Evolutionary conservation across 2,797 vertebrate species (phyloP).

Genomic region (Centropyge bicolor): DNA sequence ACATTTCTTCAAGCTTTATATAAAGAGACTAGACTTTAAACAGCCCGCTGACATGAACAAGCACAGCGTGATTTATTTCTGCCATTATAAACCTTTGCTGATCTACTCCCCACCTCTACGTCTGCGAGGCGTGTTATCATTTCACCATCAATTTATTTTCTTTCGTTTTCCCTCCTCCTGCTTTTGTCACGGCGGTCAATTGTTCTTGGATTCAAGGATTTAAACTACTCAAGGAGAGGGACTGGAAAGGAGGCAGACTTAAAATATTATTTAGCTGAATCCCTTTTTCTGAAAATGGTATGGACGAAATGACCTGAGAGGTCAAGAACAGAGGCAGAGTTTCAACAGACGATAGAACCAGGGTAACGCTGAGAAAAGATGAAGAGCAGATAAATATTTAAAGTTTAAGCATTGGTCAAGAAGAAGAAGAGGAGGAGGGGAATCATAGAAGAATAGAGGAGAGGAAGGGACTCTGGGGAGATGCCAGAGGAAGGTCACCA

Average conservation of each 20-base stretch:
- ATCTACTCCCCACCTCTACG: slow-evolving; percentile 60
- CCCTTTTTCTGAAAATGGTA: slow-evolving; percentile 24
- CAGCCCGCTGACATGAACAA: slow-evolving; percentile 73
- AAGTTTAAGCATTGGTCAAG: slow-evolving; percentile 1
- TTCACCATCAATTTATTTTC: slow-evolving; percentile 74
- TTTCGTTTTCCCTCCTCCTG: slow-evolving; percentile 60
- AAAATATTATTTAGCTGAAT: slow-evolving; percentile 62
- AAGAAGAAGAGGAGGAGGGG: neutral
- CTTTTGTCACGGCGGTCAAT: slow-evolving; percentile 69
- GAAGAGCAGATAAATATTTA: slow-evolving; percentile 18
- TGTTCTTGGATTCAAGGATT: slow-evolving; percentile 76
- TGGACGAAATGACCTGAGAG: slow-evolving; percentile 9
- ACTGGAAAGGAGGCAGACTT: slow-evolving; percentile 10
- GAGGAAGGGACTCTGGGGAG: slow-evolving; percentile 56
- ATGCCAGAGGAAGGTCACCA: slow-evolving; percentile 48
- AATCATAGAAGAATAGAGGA: slow-evolving; percentile 11
- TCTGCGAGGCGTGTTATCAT: slow-evolving; percentile 68
- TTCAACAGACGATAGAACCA: neutral
- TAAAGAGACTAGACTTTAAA: slow-evolving; percentile 76
- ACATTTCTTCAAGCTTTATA: slow-evolving; percentile 66
- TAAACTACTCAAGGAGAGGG: slow-evolving; percentile 27
- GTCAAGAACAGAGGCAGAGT: slow-evolving; percentile 40
- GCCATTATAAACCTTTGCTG: slow-evolving; percentile 66
- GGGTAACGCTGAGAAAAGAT: slow-evolving; percentile 24
- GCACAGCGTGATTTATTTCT: slow-evolving; percentile 77